Conservation (phyloP, 2,113 vertebrate species). For the Tangachromis dhanisi region DNA sequence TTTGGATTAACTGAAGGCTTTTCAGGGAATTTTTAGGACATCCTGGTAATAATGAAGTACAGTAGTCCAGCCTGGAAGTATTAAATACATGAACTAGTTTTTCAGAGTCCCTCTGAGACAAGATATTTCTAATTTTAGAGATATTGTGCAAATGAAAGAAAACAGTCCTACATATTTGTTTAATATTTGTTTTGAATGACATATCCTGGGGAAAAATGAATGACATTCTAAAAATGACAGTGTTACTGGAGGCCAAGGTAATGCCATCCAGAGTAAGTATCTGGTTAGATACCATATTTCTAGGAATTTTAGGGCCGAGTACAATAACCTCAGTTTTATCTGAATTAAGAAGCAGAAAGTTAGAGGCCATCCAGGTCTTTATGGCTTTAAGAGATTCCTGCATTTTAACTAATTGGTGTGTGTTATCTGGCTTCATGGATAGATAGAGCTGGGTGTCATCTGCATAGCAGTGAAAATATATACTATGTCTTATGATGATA, state of each 20-base stretch:
- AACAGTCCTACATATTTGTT: background rate
- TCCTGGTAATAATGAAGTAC: background rate
- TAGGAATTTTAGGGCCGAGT: rapidly evolving
- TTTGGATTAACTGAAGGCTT: background rate
- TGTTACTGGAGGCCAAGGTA: background rate
- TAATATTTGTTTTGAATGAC: background rate
- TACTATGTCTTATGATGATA: background rate
- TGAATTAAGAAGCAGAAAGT: background rate
- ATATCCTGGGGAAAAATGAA: background rate
- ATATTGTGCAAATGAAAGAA: background rate
- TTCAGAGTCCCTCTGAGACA: background rate
- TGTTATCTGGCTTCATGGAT: background rate
- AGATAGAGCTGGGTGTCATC: background rate
- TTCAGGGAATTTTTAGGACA: background rate
- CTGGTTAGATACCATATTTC: background rate
- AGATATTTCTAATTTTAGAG: background rate
- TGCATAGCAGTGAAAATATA: background rate
- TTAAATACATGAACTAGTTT: background rate
- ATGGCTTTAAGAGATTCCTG: background rate
- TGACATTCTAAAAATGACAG: background rate
- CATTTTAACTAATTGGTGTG: background rate
- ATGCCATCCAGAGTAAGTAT: background rate
- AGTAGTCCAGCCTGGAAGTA: background rate
- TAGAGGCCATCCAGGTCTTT: background rate
- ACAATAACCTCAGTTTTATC: background rate